These are phyloP conservation scores for Drosophila siamana DNA, from an alignment of 2,888 invertebrate genomes.

Conservation along the genomic window DNA sequence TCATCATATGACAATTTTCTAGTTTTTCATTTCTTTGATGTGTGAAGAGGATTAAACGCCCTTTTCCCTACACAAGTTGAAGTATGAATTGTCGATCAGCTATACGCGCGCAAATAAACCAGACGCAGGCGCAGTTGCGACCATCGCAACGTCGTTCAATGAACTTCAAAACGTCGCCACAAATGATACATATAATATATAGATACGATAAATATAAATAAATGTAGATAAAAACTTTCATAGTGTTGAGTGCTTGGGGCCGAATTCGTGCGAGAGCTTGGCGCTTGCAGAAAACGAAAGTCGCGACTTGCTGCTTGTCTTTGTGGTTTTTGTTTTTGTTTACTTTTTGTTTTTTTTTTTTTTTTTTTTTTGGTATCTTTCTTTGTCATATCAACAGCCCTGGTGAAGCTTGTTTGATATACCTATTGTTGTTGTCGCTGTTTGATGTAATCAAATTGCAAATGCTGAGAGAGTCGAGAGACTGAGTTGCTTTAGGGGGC, in stretches of 20 bases:
- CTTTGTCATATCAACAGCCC: conserved; percentile 55
- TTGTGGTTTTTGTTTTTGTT: conserved; percentile 35
- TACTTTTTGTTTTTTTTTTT: conserved; percentile 9
- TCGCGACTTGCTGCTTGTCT: conserved; percentile 54
- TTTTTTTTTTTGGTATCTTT: conserved; percentile 46
- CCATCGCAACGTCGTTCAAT: conserved; percentile 48
- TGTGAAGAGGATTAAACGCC: conserved; percentile 38
- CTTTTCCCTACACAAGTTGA: conserved; percentile 52
- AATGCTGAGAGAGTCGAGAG: conserved; percentile 44
- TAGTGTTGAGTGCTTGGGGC: conserved; percentile 60
- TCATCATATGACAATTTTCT: conserved; percentile 8
- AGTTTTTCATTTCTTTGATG: conserved; percentile 33
- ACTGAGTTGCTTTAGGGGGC: conserved; percentile 10
- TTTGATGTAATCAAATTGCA: conserved; percentile 79
- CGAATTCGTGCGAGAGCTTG: conserved; percentile 54
- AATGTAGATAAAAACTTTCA: conserved; percentile 42
- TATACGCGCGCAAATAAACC: conserved; percentile 30
- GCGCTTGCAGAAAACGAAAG: conserved; percentile 73
- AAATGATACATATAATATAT: conserved; percentile 9
- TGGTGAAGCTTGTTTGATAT: conserved; percentile 28
- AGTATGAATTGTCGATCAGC: conserved; percentile 61
- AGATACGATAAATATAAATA: conserved; percentile 4
- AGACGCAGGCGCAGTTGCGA: conserved; percentile 14
- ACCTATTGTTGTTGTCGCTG: conserved; percentile 46
- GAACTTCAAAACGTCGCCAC: conserved; percentile 44